Evolutionary conservation across 2,888 invertebrate genomes (phyloP).

Genomic region (Protula sp.): DNA sequence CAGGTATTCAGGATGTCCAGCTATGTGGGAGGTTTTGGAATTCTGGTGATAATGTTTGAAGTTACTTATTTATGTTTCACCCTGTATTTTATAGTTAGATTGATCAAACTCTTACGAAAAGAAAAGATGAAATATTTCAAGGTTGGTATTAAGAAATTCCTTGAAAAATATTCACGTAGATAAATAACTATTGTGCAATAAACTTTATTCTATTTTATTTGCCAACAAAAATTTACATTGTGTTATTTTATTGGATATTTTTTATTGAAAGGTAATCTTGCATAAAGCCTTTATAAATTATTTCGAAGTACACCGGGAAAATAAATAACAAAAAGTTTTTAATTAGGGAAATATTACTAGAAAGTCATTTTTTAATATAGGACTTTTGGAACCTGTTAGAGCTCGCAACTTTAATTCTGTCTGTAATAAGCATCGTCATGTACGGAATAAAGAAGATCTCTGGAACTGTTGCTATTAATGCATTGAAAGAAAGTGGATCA

Average conservation of each 20-base stretch:
- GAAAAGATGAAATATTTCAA: slow-evolving; percentile 49
- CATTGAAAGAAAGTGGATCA: slow-evolving; percentile 43
- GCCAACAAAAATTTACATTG: too few species aligned
- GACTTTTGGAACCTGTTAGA: slow-evolving; percentile 55
- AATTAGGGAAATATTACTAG: too few species aligned
- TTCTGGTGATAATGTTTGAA: slow-evolving; percentile 52
- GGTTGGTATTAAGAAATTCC: too few species aligned
- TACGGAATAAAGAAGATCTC: slow-evolving; percentile 52
- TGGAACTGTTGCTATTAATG: slow-evolving; percentile 41
- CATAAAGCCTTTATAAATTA: too few species aligned
- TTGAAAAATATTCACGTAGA: too few species aligned
- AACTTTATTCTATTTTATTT: too few species aligned
- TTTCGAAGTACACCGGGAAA: too few species aligned
- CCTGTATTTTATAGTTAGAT: slow-evolving; percentile 53
- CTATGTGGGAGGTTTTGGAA: slow-evolving; percentile 53
- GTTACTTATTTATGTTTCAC: slow-evolving; percentile 51
- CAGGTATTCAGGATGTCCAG: slow-evolving; percentile 51
- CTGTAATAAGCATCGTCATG: slow-evolving; percentile 51
- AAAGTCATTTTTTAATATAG: background rate
- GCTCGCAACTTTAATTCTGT: slow-evolving; percentile 49
- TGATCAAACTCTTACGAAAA: slow-evolving; percentile 41
- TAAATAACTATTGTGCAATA: too few species aligned
- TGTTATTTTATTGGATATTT: too few species aligned
- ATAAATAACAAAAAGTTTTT: too few species aligned
- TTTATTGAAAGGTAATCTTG: too few species aligned